phyloP scores from a whole-genome alignment of 2,888 invertebrate genomes.

The Noctuana brunneofusca region DNA sequence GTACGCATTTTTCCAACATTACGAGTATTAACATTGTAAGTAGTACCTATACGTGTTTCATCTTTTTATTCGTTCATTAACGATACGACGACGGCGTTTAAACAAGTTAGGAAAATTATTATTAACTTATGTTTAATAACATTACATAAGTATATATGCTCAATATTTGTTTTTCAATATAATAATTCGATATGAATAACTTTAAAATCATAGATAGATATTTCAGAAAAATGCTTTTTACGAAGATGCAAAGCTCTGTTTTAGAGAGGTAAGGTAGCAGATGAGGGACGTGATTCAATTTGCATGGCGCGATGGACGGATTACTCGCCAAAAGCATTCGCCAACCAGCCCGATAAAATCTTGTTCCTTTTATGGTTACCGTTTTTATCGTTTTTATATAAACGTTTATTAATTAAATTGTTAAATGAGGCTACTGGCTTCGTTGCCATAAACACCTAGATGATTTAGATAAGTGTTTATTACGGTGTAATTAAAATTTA shows the following conservation, averaged over 20 bases:
- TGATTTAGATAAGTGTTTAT: too few species aligned
- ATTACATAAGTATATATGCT: too few species aligned
- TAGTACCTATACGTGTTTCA: neutral
- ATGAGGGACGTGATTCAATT: slow-evolving; percentile 80
- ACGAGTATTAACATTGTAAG: neutral
- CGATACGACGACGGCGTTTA: neutral
- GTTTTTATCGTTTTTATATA: neutral
- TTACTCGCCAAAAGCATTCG: slow-evolving; percentile 54
- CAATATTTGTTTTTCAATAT: too few species aligned
- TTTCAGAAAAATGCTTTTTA: too few species aligned
- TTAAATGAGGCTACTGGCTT: too few species aligned
- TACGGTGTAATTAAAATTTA: too few species aligned
- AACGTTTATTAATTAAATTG: too few species aligned
- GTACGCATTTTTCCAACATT: slow-evolving; percentile 42
- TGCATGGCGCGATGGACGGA: slow-evolving; percentile 75
- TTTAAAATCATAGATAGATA: too few species aligned
- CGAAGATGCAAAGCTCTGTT: slow-evolving; percentile 16
- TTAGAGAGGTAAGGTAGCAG: slow-evolving; percentile 40
- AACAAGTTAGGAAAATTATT: neutral
- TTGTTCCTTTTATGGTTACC: slow-evolving; percentile 9
- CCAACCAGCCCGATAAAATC: slow-evolving; percentile 19
- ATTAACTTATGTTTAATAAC: neutral
- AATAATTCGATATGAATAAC: too few species aligned
- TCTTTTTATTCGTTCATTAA: neutral
- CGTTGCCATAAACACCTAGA: too few species aligned